Evolutionary conservation across 2,888 invertebrate species (phyloP), one percentile per base, ranked within the genome.

Genomic region (Pachydiplax longipennis): DNA sequence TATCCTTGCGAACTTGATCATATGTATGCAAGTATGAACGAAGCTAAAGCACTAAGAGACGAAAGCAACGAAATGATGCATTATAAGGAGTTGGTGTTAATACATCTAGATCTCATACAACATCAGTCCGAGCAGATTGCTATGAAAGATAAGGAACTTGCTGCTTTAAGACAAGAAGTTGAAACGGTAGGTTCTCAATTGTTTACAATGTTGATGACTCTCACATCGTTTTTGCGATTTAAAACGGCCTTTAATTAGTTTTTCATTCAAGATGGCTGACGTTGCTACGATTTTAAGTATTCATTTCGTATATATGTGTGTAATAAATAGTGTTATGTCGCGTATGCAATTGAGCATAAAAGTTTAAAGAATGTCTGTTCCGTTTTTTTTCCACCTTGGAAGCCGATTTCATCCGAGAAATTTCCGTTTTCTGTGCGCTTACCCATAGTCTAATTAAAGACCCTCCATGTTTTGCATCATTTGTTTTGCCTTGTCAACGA

Each of bases 81-180:
- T 93, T 94, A 97, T 90, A 97, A 98, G 94, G 97, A 97, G 92
- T 96, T 98, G 93, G 94, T 98, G 92, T 94, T 98, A 91, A 95
- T 97, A 92, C 98, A 98, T 94, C 95, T 98, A 93, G 98, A 98
- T 94, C 95, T 98, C 91, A 97, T 98, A 93, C 98, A 98, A 94
- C 97, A 98, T 94, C 98, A 98, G 94, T 97, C 97, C 93, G 98
- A 98, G 93, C 96, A 97, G 92, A 95, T 98, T 92, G 95, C 96
- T 92, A 96, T 96, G 92, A 97, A 97, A 94, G 98, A 98, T 92
- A 97, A 97, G 93, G 95, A 96, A 90, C 95, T 97, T 92, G 95
- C 96, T 91, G 95, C 96, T 91, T 94, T 98, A 61, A 95, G 96
- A 93, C 96, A 96, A 92, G 98, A 98, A 94, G 97, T 97, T 95